phyloP scores from a whole-genome alignment of 2,888 invertebrate genomes.

The Stenodema calcarata region DNA sequence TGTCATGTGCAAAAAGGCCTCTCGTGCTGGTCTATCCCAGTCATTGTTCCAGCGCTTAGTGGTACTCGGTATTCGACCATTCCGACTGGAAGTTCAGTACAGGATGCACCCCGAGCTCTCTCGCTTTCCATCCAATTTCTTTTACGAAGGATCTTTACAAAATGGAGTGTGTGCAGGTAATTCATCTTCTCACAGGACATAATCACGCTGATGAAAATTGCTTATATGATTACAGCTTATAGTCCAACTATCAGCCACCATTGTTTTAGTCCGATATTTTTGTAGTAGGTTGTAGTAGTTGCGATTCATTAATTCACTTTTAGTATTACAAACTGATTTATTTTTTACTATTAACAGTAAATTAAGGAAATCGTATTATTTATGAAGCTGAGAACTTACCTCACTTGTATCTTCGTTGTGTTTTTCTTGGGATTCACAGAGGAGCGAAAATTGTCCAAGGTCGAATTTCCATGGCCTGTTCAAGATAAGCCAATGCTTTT shows the following conservation, averaged over 20 bases:
- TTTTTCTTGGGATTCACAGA: conserved; percentile 64
- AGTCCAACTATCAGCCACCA: no score
- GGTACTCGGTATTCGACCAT: conserved; percentile 94
- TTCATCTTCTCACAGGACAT: background rate
- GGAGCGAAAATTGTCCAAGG: conserved; percentile 84
- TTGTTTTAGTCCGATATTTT: no score
- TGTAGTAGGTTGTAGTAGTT: no score
- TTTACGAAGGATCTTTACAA: conserved; percentile 98
- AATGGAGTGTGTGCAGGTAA: conserved; percentile 91
- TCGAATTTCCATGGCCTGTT: conserved; percentile 98
- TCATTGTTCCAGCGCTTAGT: conserved; percentile 97
- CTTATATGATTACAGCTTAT: no score
- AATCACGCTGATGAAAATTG: no score
- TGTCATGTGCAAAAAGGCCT: conserved; percentile 99
- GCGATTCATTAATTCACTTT: background rate
- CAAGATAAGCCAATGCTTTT: conserved; percentile 98
- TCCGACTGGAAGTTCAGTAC: conserved; percentile 96
- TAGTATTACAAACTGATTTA: no score
- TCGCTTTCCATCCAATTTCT: conserved; percentile 98
- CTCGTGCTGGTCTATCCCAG: conserved; percentile 94
- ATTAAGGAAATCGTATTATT: no score
- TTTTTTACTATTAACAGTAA: no score
- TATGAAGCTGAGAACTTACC: no score
- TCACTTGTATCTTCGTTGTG: no score
- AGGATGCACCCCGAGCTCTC: conserved; percentile 99